Evolutionary conservation across 2,113 vertebrate genomes (phyloP).

Genomic region (Vulpes vulpes): DNA sequence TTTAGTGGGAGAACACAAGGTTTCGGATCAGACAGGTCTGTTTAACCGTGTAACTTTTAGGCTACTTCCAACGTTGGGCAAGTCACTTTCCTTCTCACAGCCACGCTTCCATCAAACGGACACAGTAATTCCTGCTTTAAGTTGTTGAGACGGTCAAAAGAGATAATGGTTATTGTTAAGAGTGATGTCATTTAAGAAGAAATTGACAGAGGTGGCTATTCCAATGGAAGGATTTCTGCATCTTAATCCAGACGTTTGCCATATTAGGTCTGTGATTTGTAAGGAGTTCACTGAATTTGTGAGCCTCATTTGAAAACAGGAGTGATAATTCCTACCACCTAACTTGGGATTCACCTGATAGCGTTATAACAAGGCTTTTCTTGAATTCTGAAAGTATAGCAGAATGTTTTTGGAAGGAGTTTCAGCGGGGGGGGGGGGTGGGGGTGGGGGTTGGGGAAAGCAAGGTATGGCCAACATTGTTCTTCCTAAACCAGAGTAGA

Average conservation of each 20-base stretch:
- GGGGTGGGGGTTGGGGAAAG: neutral
- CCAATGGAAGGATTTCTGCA: neutral
- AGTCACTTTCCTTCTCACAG: neutral
- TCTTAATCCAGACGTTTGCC: neutral
- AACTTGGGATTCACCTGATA: neutral
- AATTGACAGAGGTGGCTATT: neutral
- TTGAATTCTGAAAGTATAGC: conserved; percentile 13
- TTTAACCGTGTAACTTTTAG: neutral
- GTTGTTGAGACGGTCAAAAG: neutral
- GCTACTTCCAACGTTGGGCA: neutral
- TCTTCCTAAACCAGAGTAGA: neutral
- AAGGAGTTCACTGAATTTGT: conserved; percentile 18
- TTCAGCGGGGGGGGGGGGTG: neutral
- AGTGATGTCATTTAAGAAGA: neutral
- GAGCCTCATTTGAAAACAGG: conserved; percentile 22
- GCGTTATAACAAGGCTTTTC: neutral
- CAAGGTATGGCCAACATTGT: neutral
- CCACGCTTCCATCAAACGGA: neutral
- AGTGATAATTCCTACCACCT: neutral
- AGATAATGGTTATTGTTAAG: neutral
- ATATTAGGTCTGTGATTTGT: conserved; percentile 20
- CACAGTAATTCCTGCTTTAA: neutral
- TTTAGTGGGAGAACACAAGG: neutral
- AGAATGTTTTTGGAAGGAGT: neutral
- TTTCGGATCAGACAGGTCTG: neutral